Evolutionary conservation across 2,797 vertebrate species (phyloP), one percentile per base, ranked within the genome.

Genomic region (Labeo calbasu): DNA sequence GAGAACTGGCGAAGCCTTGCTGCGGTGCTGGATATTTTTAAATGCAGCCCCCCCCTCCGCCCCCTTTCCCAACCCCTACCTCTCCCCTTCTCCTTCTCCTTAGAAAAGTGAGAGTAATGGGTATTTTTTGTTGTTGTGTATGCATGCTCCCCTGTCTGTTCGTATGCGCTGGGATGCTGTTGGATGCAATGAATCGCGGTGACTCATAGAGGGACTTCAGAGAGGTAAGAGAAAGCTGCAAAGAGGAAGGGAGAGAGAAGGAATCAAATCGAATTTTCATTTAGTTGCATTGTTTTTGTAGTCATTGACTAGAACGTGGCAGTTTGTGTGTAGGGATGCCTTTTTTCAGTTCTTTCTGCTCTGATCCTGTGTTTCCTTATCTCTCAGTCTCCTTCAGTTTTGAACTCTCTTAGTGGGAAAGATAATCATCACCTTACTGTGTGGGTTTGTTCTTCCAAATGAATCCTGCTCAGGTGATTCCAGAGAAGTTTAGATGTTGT

Each of bases 21-120:
- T 86, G 88, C 89, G 83, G 85, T 84, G 86, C 87, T 63, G 88
- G 92, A 91, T 95, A 92, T 94, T 94, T 95, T 94, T 92, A 92
- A 92, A 92, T 91, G 82, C 92, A 83, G 28, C 28, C 87, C 89
- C 17, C 63, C 86, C 70, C 71, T 48, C 55, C 13, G 28, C 77
- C 55, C 84, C 84, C 59, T 82, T 84, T 89, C 59, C 81, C 77
- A 59, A 75, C 36, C 28, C 66, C 59, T 40, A 69, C 70, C 55
- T 32, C 32, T 55, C 68, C 77, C 68, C 77, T 68, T 69, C 82
- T 87, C 84, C 82, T 80, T 81, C 84, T 86, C 77, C 81, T 88
- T 88, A 90, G 91, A 92, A 92, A 94, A 90, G 89, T 88, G 83
- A 92, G 91, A 92, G 92, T 90, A 90, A 92, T 92, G 90, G 91